Percentiles rank a stretch among this genome's conserved stretches.
These are phyloP conservation scores for Nomada ruficornis DNA, from an alignment of 2,888 invertebrate species.

Conservation along the genomic window DNA sequence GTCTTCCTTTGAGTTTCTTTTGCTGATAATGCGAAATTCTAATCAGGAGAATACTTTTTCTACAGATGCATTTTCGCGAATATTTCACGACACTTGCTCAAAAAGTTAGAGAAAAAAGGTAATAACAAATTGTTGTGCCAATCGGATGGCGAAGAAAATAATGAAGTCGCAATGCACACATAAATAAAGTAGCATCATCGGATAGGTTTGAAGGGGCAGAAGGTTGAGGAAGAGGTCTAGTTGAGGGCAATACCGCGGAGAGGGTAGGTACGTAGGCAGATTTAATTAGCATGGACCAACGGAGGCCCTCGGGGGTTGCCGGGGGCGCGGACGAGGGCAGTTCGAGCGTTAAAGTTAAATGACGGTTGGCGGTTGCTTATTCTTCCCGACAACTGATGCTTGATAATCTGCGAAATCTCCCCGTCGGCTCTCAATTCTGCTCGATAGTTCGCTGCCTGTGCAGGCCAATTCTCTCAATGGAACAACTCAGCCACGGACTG, in stretches of 20 bases:
- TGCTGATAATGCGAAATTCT: constrained; percentile 36
- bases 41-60: constrained; percentile 8
- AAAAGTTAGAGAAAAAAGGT: neutral
- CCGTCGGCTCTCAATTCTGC: constrained; percentile 80
- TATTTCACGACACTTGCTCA: too few species aligned
- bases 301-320: constrained; percentile 71
- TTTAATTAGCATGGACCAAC: constrained; percentile 83
- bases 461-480: constrained; percentile 82
- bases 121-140: neutral
- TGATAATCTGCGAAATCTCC: constrained; percentile 83
- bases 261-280: constrained; percentile 75
- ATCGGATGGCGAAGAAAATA: constrained; percentile 39
- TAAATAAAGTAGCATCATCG: constrained; percentile 65
- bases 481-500: constrained; percentile 83
- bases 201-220: constrained; percentile 43
- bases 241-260: constrained; percentile 60
- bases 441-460: constrained; percentile 81
- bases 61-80: neutral
- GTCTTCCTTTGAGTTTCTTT: neutral
- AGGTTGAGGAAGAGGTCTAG: constrained; percentile 53
- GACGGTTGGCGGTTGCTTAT: constrained; percentile 84
- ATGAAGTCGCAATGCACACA: constrained; percentile 32
- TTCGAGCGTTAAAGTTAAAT: constrained; percentile 84
- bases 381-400: constrained; percentile 84
- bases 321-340: constrained; percentile 68